Percentiles rank a stretch among this genome's conserved stretches.
These are phyloP conservation scores for Triops cancriformis DNA, from an alignment of 1,140 invertebrate species.

Conservation along the genomic window DNA sequence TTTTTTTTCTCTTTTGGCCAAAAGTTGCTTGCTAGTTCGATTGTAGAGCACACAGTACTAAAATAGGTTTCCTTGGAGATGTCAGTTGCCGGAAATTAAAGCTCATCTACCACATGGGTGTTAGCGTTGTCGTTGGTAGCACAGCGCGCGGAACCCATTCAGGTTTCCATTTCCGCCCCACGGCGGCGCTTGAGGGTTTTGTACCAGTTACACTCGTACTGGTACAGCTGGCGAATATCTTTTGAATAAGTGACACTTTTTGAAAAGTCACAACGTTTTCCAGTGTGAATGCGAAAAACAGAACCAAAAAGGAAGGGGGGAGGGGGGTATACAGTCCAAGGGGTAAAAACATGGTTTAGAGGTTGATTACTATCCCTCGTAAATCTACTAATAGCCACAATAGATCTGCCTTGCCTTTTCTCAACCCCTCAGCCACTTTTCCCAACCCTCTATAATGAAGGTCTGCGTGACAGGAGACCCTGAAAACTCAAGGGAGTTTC, in stretches of 20 bases:
- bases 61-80: background rate
- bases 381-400: constrained; percentile 9
- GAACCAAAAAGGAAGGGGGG: background rate
- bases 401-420: background rate
- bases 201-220: too few species aligned
- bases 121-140: too few species aligned
- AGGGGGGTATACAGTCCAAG: background rate
- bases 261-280: too few species aligned
- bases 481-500: too few species aligned
- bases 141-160: too few species aligned
- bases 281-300: background rate
- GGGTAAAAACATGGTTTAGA: background rate
- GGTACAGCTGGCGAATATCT: too few species aligned
- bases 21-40: too few species aligned
- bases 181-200: too few species aligned
- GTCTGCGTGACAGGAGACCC: background rate
- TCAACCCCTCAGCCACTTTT: background rate
- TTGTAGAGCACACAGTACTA: too few species aligned
- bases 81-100: constrained; percentile 8
- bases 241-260: too few species aligned
- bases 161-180: too few species aligned
- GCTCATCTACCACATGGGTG: background rate
- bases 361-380: constrained; percentile 9
- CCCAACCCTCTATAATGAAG: background rate
- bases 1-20: too few species aligned